Conservation (phyloP, 1,140 invertebrate species). For the Drosophila guanche region DNA sequence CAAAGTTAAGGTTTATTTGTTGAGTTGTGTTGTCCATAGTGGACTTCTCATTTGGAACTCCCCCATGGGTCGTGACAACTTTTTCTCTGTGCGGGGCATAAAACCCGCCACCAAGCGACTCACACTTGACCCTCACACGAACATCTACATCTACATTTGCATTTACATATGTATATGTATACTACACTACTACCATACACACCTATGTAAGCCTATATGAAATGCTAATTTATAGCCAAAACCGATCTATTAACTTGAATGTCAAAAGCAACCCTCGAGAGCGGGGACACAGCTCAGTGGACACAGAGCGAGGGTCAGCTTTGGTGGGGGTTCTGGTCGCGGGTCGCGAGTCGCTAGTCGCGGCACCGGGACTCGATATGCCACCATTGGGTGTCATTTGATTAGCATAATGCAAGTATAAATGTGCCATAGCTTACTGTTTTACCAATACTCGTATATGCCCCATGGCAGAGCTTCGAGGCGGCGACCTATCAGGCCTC, state of each 20-base stretch:
- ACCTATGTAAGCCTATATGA: slow-evolving; percentile 58
- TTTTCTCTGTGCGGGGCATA: too few relatives aligned
- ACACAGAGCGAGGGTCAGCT: slow-evolving; percentile 25
- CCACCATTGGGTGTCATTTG: slow-evolving; percentile 80
- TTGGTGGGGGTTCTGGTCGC: neutral
- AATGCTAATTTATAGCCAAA: slow-evolving; percentile 81
- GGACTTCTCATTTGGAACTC: too few relatives aligned
- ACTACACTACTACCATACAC: too few relatives aligned
- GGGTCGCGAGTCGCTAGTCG: slow-evolving; percentile 8
- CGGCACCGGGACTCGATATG: slow-evolving; percentile 55
- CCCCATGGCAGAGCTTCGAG: too few relatives aligned
- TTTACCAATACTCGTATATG: slow-evolving; percentile 46
- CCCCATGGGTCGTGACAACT: too few relatives aligned
- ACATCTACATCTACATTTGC: slow-evolving; percentile 2
- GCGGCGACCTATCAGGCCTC: neutral
- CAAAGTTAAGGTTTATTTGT: too few relatives aligned
- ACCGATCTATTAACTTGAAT: slow-evolving; percentile 82
- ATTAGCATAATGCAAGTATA: slow-evolving; percentile 82
- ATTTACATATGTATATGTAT: neutral
- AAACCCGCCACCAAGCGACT: too few relatives aligned
- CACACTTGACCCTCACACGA: slow-evolving; percentile 12
- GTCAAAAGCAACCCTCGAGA: slow-evolving; percentile 65
- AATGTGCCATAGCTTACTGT: slow-evolving; percentile 72
- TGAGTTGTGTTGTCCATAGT: too few relatives aligned
- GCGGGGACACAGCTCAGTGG: slow-evolving; percentile 18